Conservation (phyloP, 1,140 invertebrate species). For the Aradophagus sp. region DNA sequence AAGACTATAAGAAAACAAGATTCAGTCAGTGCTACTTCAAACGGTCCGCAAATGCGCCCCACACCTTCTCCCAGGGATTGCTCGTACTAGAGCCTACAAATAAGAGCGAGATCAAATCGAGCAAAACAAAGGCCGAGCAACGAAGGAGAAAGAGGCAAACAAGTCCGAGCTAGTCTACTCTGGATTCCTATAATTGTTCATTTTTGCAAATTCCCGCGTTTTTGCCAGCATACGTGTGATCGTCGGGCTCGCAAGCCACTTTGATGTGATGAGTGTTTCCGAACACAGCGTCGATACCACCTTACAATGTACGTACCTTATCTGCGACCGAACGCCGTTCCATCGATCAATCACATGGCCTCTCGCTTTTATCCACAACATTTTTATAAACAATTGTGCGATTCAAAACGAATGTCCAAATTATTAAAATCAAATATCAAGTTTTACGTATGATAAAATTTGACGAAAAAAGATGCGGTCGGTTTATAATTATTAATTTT, state of each 20-base stretch:
- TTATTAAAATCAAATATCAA: slow-evolving; percentile 19
- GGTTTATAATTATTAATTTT: too few relatives aligned
- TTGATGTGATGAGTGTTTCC: slow-evolving; percentile 54
- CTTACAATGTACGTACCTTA: slow-evolving; percentile 55
- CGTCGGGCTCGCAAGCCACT: slow-evolving; percentile 63
- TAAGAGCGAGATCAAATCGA: slow-evolving; percentile 55
- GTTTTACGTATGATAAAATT: too few relatives aligned
- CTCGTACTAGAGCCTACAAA: slow-evolving; percentile 58
- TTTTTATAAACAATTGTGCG: too few relatives aligned
- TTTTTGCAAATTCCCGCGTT: slow-evolving; percentile 73
- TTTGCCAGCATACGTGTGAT: slow-evolving; percentile 61
- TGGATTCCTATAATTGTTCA: slow-evolving; percentile 75
- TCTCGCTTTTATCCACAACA: too few relatives aligned
- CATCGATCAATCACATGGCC: too few relatives aligned
- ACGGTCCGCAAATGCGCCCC: slow-evolving; percentile 69
- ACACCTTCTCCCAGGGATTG: slow-evolving; percentile 57
- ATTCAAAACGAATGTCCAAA: too few relatives aligned
- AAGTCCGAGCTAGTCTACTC: slow-evolving; percentile 61
- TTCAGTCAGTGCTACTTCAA: slow-evolving; percentile 69
- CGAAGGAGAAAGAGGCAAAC: slow-evolving; percentile 43
- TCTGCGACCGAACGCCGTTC: slow-evolving; percentile 49
- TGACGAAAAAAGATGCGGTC: too few relatives aligned
- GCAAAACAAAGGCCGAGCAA: slow-evolving; percentile 39
- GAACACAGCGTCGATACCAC: slow-evolving; percentile 55
- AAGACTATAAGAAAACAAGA: slow-evolving; percentile 66